Conservation (phyloP, 2,888 invertebrate genomes). For the Andrena praecox region DNA sequence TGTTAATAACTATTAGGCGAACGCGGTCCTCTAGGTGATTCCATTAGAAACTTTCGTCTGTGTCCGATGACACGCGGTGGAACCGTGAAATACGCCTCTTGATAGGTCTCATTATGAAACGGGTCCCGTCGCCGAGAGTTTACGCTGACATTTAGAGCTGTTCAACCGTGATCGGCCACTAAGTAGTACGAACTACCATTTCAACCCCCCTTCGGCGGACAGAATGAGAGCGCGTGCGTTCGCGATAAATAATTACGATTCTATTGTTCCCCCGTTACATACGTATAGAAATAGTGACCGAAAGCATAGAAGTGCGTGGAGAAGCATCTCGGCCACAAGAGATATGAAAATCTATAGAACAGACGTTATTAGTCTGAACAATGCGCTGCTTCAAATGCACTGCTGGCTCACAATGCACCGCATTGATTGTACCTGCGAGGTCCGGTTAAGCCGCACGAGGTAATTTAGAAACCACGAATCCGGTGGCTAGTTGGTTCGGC, state of each 20-base stretch:
- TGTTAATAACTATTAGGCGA: slow-evolving; percentile 19
- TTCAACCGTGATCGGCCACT: slow-evolving; percentile 1
- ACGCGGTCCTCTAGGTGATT: slow-evolving; percentile 23
- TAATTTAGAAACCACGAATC: background rate
- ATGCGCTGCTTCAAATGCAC: background rate
- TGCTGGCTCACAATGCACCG: background rate
- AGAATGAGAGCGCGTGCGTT: background rate
- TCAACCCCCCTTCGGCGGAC: too few relatives aligned
- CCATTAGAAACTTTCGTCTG: slow-evolving; percentile 48
- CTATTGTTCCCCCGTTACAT: too few relatives aligned
- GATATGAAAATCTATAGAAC: background rate
- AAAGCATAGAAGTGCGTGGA: background rate
- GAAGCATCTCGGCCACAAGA: background rate
- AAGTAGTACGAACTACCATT: background rate
- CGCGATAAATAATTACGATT: background rate
- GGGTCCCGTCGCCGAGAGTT: slow-evolving; percentile 7
- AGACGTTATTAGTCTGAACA: background rate
- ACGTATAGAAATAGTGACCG: too few relatives aligned
- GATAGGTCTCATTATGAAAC: slow-evolving; percentile 13
- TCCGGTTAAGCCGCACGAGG: background rate
- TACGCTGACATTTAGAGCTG: slow-evolving; percentile 9
- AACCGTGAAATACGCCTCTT: background rate
- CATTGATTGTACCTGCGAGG: background rate
- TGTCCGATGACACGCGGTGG: background rate
- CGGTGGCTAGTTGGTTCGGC: background rate